phyloP scores from a whole-genome alignment of 2,888 invertebrate genomes.

The Drosophila austrosaltans region DNA sequence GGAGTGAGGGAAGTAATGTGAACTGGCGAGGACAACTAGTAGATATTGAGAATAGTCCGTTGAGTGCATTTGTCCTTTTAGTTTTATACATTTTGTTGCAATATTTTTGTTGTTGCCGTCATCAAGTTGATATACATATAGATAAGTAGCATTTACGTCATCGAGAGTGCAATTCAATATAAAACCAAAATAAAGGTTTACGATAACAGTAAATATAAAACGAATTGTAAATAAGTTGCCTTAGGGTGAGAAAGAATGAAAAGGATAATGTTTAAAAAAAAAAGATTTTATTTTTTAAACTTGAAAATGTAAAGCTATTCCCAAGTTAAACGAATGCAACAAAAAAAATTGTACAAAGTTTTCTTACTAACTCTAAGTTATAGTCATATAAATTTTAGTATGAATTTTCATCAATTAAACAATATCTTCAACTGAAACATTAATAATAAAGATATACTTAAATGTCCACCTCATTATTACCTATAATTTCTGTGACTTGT shows the following conservation, averaged over 20 bases:
- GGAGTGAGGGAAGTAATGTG: background rate
- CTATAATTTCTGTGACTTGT: conserved; percentile 34
- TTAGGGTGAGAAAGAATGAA: background rate
- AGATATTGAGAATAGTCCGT: conserved; percentile 11
- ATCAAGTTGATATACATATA: conserved; percentile 25
- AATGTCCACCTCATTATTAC: conserved; percentile 32
- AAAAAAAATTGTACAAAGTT: no score
- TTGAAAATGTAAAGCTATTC: no score
- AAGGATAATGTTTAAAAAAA: background rate
- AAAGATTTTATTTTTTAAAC: background rate
- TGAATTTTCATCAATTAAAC: background rate
- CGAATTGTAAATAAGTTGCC: background rate
- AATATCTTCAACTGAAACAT: background rate
- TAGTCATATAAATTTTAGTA: no score
- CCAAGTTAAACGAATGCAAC: no score
- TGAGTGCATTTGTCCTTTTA: conserved; percentile 17
- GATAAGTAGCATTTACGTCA: conserved; percentile 22
- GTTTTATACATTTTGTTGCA: conserved; percentile 34
- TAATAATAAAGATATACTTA: conserved; percentile 20
- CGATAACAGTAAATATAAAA: background rate
- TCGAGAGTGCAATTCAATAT: conserved; percentile 20
- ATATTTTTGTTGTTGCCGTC: conserved; percentile 9
- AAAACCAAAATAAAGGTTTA: background rate
- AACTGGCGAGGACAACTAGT: conserved; percentile 2
- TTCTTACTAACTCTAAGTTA: no score